These are phyloP conservation scores for Ditula angustiorana DNA, from an alignment of 2,888 invertebrate genomes.

Conservation along the genomic window DNA sequence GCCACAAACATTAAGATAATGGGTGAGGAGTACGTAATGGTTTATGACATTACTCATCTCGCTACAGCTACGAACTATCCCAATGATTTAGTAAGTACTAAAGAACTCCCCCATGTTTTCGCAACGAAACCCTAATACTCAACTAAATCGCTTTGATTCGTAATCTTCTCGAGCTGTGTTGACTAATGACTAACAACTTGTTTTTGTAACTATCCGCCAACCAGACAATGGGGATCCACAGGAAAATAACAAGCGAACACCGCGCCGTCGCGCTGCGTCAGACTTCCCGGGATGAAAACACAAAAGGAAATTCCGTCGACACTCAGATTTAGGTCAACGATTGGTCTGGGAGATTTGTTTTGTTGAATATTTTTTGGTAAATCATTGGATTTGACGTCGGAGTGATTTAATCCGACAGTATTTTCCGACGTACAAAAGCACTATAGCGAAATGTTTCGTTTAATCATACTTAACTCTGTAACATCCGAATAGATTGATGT, in stretches of 20 bases:
- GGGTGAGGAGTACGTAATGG: not conserved
- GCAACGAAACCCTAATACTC: slow-evolving; percentile 21
- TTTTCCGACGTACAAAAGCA: slow-evolving; percentile 4
- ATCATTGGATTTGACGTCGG: slow-evolving; percentile 21
- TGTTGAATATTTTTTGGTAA: slow-evolving; percentile 35
- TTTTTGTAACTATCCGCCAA: slow-evolving; percentile 37
- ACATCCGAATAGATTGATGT: not conserved
- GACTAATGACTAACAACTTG: slow-evolving; percentile 39
- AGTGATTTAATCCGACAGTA: slow-evolving; percentile 17
- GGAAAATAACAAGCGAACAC: slow-evolving; percentile 59
- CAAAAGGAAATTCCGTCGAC: slow-evolving; percentile 61
- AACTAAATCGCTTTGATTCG: slow-evolving; percentile 37
- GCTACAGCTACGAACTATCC: not conserved
- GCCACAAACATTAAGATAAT: not conserved
- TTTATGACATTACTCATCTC: not conserved
- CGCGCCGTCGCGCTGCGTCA: slow-evolving; percentile 50
- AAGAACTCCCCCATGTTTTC: slow-evolving; percentile 18
- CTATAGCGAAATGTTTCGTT: not conserved
- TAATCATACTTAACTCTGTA: not conserved
- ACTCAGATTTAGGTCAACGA: slow-evolving; percentile 57
- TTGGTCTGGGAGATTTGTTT: slow-evolving; percentile 50
- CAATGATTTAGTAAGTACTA: slow-evolving; percentile 4
- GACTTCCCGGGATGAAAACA: slow-evolving; percentile 58
- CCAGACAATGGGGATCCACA: slow-evolving; percentile 36
- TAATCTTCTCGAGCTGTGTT: slow-evolving; percentile 31